Evolutionary conservation across 2,797 vertebrate species (phyloP).

Genomic region (Pseudotriccus pelzelni): DNA sequence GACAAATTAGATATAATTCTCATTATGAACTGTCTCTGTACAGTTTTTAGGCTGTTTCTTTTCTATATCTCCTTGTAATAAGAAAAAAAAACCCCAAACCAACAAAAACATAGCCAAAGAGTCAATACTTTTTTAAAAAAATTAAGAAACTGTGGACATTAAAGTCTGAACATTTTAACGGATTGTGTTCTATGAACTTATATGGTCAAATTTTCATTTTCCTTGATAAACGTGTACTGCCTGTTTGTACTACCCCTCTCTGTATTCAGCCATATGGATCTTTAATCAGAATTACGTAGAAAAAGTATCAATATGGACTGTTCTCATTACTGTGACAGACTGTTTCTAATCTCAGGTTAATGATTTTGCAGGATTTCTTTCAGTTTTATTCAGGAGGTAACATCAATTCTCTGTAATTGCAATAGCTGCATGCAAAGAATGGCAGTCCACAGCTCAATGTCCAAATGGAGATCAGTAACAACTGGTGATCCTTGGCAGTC

Average conservation of each 20-base stretch:
- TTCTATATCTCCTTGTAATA: not conserved
- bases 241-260: not conserved
- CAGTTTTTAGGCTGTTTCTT: not conserved
- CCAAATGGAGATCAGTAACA: not conserved
- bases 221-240: not conserved
- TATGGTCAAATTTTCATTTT: not conserved
- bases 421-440: not conserved
- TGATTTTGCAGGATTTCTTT: not conserved
- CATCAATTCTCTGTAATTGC: not conserved
- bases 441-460: not conserved
- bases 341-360: not conserved
- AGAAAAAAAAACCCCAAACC: not conserved
- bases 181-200: rapidly evolving
- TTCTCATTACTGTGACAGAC: not conserved
- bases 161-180: not conserved
- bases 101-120: not conserved
- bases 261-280: not conserved
- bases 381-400: not conserved
- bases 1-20: not conserved
- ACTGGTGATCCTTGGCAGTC: too few species aligned
- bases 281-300: not conserved
- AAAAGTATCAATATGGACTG: not conserved
- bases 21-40: not conserved
- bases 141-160: not conserved
- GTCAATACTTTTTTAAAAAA: not conserved